Percentiles rank a stretch among this genome's conserved stretches.
These are phyloP conservation scores for Takifugu flavidus DNA, from an alignment of 2,113 vertebrate species.

Conservation along the genomic window DNA sequence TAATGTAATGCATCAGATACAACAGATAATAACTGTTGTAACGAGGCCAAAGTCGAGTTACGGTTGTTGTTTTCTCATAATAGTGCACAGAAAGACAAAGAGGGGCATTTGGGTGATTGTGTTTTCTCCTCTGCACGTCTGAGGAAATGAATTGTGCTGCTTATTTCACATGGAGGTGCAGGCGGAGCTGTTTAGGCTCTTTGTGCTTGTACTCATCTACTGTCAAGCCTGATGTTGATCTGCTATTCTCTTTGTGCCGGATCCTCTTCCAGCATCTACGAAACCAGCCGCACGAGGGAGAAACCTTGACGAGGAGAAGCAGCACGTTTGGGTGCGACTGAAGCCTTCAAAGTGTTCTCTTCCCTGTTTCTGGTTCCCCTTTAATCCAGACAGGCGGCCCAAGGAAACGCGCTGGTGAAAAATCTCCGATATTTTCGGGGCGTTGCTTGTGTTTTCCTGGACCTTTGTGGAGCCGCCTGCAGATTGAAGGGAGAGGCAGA, in stretches of 20 bases:
- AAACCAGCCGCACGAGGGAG: constrained; percentile 56
- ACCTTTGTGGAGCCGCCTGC: constrained; percentile 37
- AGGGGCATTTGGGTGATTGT: constrained; percentile 3
- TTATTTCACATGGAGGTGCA: constrained; percentile 35
- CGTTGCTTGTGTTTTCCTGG: constrained; percentile 57
- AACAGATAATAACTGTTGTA: constrained; percentile 2
- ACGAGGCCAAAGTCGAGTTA: constrained; percentile 11
- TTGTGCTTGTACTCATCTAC: constrained; percentile 61
- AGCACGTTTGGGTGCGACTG: constrained; percentile 64
- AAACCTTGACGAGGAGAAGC: constrained; percentile 63
- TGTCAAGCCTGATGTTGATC: constrained; percentile 64
- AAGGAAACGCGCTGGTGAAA: constrained; percentile 20
- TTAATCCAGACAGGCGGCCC: constrained; percentile 33
- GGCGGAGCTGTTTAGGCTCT: constrained; percentile 46
- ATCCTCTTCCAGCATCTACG: constrained; percentile 52
- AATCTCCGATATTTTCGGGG: constrained; percentile 41
- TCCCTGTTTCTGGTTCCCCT: constrained; percentile 16
- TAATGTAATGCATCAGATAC: constrained; percentile 10
- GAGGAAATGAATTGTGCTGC: constrained; percentile 36
- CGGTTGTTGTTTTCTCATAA: neutral
- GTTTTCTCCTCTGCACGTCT: constrained; percentile 6
- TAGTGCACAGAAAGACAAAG: neutral
- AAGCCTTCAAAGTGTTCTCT: constrained; percentile 69
- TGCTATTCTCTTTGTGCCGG: constrained; percentile 72
- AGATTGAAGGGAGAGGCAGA: constrained; percentile 60